Evolutionary conservation across 1,140 invertebrate genomes (phyloP), one percentile per base, ranked within the genome.

Genomic region (Heliconius hermathena): DNA sequence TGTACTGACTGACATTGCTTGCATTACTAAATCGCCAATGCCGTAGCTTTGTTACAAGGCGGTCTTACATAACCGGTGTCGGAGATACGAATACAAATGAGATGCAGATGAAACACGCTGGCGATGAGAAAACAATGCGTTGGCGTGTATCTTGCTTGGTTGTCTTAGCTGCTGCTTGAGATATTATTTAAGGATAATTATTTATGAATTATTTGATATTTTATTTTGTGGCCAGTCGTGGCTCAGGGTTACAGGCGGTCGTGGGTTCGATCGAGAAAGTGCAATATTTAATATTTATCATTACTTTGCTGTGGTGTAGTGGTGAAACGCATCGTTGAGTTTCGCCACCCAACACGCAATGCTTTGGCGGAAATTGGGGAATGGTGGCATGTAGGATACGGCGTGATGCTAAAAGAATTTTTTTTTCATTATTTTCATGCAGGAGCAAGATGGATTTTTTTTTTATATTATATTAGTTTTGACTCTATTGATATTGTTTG

Each of bases 51-150:
- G 85, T 85, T 84, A 87, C 87, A 87, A 87, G 82, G 83, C 83
- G 76, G 82, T 84, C 82, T 89, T 89, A 88, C 88, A 87, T 90
- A 90, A 86, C 78, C 60, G 60, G 73, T 80, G 81, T 77, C 54
- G 33, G 78, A 83, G 84, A 86, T 82, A 82, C 83, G 89, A 89
- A 91, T 91, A 90, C 86, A 87, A 89, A 91, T 91, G 83, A 83
- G 78, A 71, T 85, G 77, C 78, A 79, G 84, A 84, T 82, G 78
- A 80, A 80, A 76, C 79, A 79, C 13, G 77, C 82, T 83, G 71
- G 77, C 75, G 78, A 76, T 79, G 78, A 75, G 79, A 81, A 54
- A 74, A 66, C 79, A 11, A 11, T 16, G 76, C 78, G 83, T 83
- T 60, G 75, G 79, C 46, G 71, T 46, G 78, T 57, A 49, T 72